Evolutionary conservation across 2,113 vertebrate species (phyloP).

Genomic region (Grammomys dolichurus): DNA sequence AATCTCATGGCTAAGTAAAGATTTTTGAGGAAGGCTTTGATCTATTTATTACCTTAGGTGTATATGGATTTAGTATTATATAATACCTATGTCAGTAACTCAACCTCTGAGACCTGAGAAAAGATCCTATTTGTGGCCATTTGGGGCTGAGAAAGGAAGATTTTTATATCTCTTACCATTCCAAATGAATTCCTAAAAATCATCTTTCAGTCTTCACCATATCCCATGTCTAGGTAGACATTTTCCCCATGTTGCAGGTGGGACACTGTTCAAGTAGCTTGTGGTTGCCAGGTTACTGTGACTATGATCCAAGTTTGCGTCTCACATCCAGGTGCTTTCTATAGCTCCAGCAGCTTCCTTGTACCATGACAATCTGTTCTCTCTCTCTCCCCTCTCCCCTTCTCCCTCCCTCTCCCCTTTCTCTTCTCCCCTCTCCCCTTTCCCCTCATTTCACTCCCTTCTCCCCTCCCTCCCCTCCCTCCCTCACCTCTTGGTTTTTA

Average conservation of each 20-base stretch:
- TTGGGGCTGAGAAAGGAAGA: not conserved
- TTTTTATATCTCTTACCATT: not conserved
- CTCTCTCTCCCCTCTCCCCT: too few species aligned
- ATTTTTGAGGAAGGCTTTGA: conserved; percentile 34
- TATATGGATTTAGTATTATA: not conserved
- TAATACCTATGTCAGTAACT: not conserved
- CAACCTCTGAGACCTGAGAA: not conserved
- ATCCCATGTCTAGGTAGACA: not conserved
- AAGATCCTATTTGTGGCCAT: not conserved
- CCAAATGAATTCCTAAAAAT: not conserved
- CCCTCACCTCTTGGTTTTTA: not conserved
- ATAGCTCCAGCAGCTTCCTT: not conserved
- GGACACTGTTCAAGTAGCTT: not conserved
- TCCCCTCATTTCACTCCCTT: accelerated
- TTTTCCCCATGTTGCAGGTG: not conserved
- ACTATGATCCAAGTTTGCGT: not conserved
- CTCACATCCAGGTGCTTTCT: not conserved
- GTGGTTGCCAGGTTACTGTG: not conserved
- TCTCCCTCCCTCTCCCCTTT: accelerated
- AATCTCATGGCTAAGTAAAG: not conserved
- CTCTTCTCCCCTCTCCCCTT: too few species aligned
- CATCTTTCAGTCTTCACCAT: not conserved
- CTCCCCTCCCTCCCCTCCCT: too few species aligned
- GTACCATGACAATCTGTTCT: not conserved
- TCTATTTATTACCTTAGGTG: not conserved